Conservation (phyloP, 2,797 vertebrate genomes). For the Echiichthys vipera region DNA sequence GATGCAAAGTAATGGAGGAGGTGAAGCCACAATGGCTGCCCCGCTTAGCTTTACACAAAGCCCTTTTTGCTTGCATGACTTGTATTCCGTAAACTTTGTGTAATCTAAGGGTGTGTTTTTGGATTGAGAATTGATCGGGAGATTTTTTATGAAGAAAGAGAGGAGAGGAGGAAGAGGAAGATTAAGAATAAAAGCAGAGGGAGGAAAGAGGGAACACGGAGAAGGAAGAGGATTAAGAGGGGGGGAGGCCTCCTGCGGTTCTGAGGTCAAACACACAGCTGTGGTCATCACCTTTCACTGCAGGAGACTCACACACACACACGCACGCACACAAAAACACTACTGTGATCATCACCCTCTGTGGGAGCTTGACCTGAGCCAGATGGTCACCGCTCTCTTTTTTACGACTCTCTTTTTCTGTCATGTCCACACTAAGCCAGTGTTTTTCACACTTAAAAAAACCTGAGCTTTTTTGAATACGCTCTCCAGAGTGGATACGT, state of each 20-base stretch:
- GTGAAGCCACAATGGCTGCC: conserved; percentile 66
- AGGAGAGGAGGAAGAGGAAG: neutral
- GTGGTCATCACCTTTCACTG: conserved; percentile 78
- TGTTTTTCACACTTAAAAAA: conserved; percentile 65
- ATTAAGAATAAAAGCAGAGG: conserved; percentile 22
- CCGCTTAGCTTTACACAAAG: conserved; percentile 45
- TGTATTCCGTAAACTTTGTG: neutral
- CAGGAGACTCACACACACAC: conserved; percentile 50
- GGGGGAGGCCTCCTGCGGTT: conserved; percentile 63
- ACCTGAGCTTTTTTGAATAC: conserved; percentile 42
- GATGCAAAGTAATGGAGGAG: conserved; percentile 80
- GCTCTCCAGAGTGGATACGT: conserved; percentile 37
- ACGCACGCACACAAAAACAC: conserved; percentile 30
- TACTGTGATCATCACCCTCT: conserved; percentile 67
- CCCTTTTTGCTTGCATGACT: conserved; percentile 16
- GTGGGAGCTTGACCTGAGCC: conserved; percentile 77
- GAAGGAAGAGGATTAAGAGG: conserved; percentile 61
- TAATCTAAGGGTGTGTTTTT: conserved; percentile 2
- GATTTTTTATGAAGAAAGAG: neutral
- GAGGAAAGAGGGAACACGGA: conserved; percentile 30
- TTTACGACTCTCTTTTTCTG: conserved; percentile 67
- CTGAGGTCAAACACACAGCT: conserved; percentile 79
- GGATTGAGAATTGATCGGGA: neutral
- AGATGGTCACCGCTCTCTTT: conserved; percentile 73
- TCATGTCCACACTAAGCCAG: conserved; percentile 66